Evolutionary conservation across 2,888 invertebrate genomes (phyloP), one percentile per base, ranked within the genome.

Genomic region (Tiphia femorata): DNA sequence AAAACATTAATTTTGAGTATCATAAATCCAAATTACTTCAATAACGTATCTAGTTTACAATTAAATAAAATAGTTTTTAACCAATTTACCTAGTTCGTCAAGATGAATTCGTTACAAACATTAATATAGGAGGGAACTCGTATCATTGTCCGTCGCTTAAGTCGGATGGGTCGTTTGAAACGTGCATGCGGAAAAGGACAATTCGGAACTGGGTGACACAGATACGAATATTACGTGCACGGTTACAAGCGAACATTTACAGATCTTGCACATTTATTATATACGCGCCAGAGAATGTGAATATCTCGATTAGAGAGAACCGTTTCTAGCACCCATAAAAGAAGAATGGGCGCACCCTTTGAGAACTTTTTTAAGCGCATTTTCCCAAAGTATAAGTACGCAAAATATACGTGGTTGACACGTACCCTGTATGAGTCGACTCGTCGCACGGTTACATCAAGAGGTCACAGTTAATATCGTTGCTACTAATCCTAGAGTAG

Each of bases 391-490:
- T 63, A 58, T 80, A 80, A 80, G 80, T 80, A 80, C 79, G 66
- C 64, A 60, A 73, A 65, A 58, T 57, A 43, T 50, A 52, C 53
- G 55, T 50, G 47, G 23, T 44, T 14, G 54, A 56, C 59, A 67
- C 57, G 47, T 60, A 65, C 64, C 51, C 49, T 42, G 44, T 51
- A 35, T 43, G 8, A 50, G 38, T 49, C 47, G 37, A 50, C 52
- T 42, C 21, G 29, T 20, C 19, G 54, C 37, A 21, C 33, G 12
- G 33, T 49, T 37, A 48, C 61, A 70, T 81, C 77, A 82, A 58
- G 83, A 82, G 50, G 82, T 82, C 52, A 82, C 81, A 17, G 83
- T 79, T 56, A 83, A 66, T 54, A 83, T 81, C 10, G 81, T 82
- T 12, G 83, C 82, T 12, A 83, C 80, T 44, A 83, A 63, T 29